Conservation (phyloP, 1,140 invertebrate genomes). For the Zaprionus ghesquierei region DNA sequence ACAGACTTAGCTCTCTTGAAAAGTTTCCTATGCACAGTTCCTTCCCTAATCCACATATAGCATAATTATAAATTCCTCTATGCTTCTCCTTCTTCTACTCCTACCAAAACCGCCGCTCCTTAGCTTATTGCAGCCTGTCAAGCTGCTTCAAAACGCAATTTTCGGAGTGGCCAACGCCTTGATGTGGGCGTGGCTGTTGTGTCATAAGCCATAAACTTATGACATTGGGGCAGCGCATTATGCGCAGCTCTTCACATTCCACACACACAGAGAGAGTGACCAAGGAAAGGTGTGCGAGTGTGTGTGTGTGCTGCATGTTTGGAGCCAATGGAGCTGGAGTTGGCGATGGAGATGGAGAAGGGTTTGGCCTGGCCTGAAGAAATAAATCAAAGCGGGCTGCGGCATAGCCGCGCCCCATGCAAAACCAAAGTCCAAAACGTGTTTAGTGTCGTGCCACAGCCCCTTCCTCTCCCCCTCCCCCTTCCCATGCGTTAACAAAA, state of each 20-base stretch:
- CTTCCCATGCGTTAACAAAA: background rate
- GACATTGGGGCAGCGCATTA: conserved; percentile 58
- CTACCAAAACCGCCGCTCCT: background rate
- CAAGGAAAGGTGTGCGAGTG: background rate
- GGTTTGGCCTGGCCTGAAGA: conserved; percentile 22
- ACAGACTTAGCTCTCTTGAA: too few species aligned
- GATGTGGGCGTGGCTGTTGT: conserved; percentile 57
- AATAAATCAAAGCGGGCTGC: conserved; percentile 62
- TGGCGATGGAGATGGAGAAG: background rate
- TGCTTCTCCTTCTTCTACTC: background rate
- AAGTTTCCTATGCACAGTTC: background rate
- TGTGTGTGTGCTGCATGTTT: conserved; percentile 49
- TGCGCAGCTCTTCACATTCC: conserved; percentile 25
- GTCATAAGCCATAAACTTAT: conserved; percentile 51
- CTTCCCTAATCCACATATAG: background rate
- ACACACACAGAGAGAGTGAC: conserved; percentile 21
- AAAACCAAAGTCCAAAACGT: conserved; percentile 29
- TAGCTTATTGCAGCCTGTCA: conserved; percentile 15
- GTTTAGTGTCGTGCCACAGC: background rate
- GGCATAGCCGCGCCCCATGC: conserved; percentile 44
- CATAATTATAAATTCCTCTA: background rate
- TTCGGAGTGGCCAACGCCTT: conserved; percentile 15
- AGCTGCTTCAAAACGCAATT: background rate
- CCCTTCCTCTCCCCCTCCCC: background rate
- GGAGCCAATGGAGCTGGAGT: conserved; percentile 37